Evolutionary conservation across 2,113 vertebrate genomes (phyloP).

Genomic region (Psephotus haematonotus): DNA sequence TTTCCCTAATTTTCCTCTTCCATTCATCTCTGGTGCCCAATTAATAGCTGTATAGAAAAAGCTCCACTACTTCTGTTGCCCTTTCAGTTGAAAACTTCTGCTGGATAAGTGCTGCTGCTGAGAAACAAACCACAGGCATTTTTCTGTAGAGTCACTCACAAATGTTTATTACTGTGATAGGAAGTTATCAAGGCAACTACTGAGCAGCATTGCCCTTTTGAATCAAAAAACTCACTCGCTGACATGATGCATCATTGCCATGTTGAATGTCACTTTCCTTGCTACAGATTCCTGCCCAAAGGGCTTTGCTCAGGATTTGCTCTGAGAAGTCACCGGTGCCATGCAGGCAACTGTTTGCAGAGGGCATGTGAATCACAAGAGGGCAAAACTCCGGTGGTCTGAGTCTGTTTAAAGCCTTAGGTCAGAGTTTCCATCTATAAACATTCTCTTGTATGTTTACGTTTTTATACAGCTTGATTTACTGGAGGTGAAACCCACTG

Average conservation of each 20-base stretch:
- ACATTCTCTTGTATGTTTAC: conserved; percentile 40
- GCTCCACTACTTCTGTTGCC: not conserved
- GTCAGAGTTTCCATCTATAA: conserved; percentile 62
- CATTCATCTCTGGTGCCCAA: not conserved
- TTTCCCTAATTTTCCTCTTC: not conserved
- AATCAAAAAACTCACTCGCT: fast-evolving
- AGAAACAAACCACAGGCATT: not conserved
- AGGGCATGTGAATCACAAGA: not conserved
- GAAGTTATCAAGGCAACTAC: not conserved
- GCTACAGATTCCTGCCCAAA: not conserved
- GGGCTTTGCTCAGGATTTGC: not conserved
- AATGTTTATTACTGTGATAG: not conserved
- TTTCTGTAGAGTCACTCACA: not conserved
- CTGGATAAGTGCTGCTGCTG: not conserved
- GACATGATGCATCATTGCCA: fast-evolving
- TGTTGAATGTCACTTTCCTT: fast-evolving
- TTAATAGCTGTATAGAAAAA: not conserved
- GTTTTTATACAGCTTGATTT: conserved; percentile 47
- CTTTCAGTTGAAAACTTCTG: not conserved
- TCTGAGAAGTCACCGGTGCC: not conserved
- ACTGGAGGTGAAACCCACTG: conserved; percentile 55
- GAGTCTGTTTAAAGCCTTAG: conserved; percentile 34
- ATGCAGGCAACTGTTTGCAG: fast-evolving
- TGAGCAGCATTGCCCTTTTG: not conserved
- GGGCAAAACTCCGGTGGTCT: conserved; percentile 42